phyloP scores from a whole-genome alignment of 2,888 invertebrate genomes.

The Malthinus flaveolus region DNA sequence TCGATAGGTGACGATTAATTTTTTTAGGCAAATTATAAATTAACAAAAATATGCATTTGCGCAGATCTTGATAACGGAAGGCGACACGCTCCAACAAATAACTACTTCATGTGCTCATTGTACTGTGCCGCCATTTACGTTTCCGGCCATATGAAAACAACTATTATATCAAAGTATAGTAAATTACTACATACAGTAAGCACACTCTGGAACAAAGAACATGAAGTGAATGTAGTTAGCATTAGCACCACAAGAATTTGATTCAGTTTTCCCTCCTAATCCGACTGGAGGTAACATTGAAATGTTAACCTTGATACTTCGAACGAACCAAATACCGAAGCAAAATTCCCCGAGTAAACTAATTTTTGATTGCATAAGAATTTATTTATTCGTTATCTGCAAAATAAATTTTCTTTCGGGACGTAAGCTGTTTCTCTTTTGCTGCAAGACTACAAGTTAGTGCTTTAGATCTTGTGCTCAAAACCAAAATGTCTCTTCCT shows the following conservation, averaged over 20 bases:
- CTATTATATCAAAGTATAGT: constrained; percentile 17
- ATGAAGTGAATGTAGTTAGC: constrained; percentile 1
- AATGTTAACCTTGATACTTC: too few species aligned
- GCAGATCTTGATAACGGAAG: constrained; percentile 32
- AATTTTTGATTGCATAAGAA: too few species aligned
- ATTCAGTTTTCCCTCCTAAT: neutral
- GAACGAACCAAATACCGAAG: too few species aligned
- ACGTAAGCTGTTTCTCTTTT: too few species aligned
- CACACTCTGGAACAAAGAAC: constrained; percentile 16
- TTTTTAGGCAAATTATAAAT: neutral
- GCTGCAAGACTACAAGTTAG: too few species aligned
- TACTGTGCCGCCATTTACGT: constrained; percentile 22
- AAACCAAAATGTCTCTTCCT: too few species aligned
- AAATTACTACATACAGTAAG: constrained; percentile 13
- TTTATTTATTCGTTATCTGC: too few species aligned
- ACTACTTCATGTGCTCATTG: constrained; percentile 33
- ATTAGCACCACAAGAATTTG: neutral
- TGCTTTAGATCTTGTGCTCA: too few species aligned
- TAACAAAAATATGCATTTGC: neutral
- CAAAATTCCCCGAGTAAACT: too few species aligned
- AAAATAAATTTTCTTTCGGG: too few species aligned
- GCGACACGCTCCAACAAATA: constrained; percentile 33
- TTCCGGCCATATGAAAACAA: constrained; percentile 27
- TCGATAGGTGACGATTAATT: too few species aligned
- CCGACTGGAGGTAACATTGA: too few species aligned